Percentiles rank a stretch among this genome's conserved stretches.
Evolutionary conservation across 1,140 invertebrate species (phyloP).

Genomic region (Akabosia matsudoensis): DNA sequence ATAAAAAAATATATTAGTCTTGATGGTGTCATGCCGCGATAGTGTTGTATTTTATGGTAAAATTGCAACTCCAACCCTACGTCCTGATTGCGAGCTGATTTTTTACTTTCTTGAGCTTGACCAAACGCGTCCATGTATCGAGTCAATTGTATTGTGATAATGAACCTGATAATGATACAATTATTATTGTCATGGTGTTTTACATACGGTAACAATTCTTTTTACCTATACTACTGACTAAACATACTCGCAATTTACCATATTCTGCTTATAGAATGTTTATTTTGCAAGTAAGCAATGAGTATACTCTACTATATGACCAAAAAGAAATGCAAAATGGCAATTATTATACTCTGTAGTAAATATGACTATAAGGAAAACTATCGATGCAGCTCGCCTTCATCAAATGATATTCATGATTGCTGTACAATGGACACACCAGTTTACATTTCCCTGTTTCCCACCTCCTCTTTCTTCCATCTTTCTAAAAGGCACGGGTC

Average conservation of each 20-base stretch:
- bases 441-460: too few relatives aligned
- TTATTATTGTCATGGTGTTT: neutral
- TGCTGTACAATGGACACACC: too few relatives aligned
- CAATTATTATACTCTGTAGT: too few relatives aligned
- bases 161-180: slow-evolving; percentile 10
- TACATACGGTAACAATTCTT: neutral
- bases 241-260: neutral
- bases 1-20: neutral
- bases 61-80: neutral
- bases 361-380: too few relatives aligned
- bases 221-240: neutral
- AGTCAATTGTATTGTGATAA: slow-evolving; percentile 13
- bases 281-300: too few relatives aligned
- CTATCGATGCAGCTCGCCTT: neutral
- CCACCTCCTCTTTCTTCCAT: too few relatives aligned
- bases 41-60: neutral
- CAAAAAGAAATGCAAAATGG: too few relatives aligned
- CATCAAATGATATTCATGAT: neutral
- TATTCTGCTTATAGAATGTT: too few relatives aligned
- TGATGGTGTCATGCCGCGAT: neutral
- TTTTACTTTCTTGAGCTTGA: slow-evolving; percentile 16
- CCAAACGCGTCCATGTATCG: neutral
- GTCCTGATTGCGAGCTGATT: slow-evolving; percentile 13
- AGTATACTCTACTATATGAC: too few relatives aligned
- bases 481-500: too few relatives aligned